These are phyloP conservation scores for Plestiodon gilberti DNA, from an alignment of 2,113 vertebrate species.

Conservation along the genomic window DNA sequence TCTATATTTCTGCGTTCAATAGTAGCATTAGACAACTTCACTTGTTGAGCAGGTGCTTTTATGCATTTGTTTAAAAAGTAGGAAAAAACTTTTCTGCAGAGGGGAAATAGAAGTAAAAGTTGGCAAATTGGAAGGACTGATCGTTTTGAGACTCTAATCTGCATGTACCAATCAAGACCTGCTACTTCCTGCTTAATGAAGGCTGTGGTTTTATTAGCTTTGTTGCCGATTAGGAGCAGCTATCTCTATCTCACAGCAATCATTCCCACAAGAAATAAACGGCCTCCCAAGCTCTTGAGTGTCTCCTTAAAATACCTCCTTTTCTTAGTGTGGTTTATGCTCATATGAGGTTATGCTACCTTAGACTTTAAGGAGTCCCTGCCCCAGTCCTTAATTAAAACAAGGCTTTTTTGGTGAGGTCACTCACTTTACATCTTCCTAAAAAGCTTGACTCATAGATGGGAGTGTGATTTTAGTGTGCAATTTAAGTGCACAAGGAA, in stretches of 20 bases:
- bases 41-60: slow-evolving; percentile 24
- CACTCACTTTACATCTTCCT: slow-evolving; percentile 17
- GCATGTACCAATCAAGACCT: slow-evolving; percentile 70
- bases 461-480: slow-evolving; percentile 39
- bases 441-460: slow-evolving; percentile 42
- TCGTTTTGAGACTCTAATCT: slow-evolving; percentile 77
- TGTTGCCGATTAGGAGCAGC: slow-evolving; percentile 76
- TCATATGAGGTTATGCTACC: slow-evolving; percentile 40
- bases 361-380: slow-evolving; percentile 49
- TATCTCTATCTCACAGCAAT: slow-evolving; percentile 83
- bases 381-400: slow-evolving; percentile 59
- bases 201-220: slow-evolving; percentile 78
- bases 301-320: slow-evolving; percentile 66
- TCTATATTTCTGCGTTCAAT: background rate
- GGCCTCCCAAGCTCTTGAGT: slow-evolving; percentile 64
- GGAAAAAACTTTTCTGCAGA: slow-evolving; percentile 27
- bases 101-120: slow-evolving; percentile 75
- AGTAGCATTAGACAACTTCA: background rate
- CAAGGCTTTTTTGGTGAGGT: slow-evolving; percentile 57
- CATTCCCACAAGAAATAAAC: slow-evolving; percentile 81
- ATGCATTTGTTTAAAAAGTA: slow-evolving; percentile 47
- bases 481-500: slow-evolving; percentile 35
- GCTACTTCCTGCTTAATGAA: slow-evolving; percentile 81
- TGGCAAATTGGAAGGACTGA: slow-evolving; percentile 72
- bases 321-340: slow-evolving; percentile 60